Conservation (phyloP, 2,888 invertebrate species). For the Synanthedon vespiformis region DNA sequence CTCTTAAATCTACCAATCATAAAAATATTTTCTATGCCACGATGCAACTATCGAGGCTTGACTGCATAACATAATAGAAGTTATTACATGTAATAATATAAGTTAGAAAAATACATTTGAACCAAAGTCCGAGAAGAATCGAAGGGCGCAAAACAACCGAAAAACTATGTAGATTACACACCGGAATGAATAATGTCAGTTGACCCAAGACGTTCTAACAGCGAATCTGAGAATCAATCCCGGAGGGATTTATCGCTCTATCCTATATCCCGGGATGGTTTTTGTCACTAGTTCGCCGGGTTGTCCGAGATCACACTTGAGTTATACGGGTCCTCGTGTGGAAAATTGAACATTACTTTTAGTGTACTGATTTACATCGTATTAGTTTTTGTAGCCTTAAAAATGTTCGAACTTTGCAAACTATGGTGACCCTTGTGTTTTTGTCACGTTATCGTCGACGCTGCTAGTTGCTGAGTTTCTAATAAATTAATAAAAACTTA, state of each 20-base stretch:
- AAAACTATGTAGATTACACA: background rate
- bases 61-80: no score
- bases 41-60: no score
- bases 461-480: no score
- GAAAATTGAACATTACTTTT: constrained; percentile 28
- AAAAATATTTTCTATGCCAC: no score
- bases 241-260: constrained; percentile 26
- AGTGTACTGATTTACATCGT: constrained; percentile 20
- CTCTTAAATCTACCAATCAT: no score
- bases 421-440: no score
- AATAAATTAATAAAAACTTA: no score
- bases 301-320: constrained; percentile 18
- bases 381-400: background rate
- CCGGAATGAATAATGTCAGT: constrained; percentile 19
- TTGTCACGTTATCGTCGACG: no score
- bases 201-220: constrained; percentile 17
- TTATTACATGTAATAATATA: no score
- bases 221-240: constrained; percentile 24
- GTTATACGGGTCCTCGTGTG: constrained; percentile 25
- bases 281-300: constrained; percentile 22
- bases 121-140: no score
- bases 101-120: no score
- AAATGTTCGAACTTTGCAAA: no score
- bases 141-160: background rate
- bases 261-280: constrained; percentile 23